Conservation (phyloP, 1,140 invertebrate genomes). For the Neodiprion lecontei region DNA sequence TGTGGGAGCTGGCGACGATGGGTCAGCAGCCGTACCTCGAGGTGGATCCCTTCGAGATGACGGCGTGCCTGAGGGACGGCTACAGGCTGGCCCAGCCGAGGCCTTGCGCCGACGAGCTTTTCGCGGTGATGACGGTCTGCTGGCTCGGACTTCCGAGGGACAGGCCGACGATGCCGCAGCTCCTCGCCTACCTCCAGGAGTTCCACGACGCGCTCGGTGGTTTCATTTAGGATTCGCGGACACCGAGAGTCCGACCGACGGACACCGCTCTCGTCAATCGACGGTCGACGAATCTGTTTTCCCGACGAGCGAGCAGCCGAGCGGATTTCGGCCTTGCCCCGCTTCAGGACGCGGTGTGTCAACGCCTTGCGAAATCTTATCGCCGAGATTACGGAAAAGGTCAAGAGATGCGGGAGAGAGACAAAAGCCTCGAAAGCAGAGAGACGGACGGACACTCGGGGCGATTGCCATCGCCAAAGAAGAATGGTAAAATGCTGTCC, state of each 20-base stretch:
- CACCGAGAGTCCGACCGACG: no score
- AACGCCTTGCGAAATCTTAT: slow-evolving; percentile 1
- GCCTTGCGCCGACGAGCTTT: slow-evolving; percentile 95
- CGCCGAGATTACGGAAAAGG: not conserved
- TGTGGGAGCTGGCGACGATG: slow-evolving; percentile 94
- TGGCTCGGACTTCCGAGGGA: slow-evolving; percentile 83
- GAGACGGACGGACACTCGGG: not conserved
- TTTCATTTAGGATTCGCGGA: slow-evolving; percentile 67
- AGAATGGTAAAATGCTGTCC: not conserved
- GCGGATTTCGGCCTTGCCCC: not conserved
- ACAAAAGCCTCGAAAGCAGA: not conserved
- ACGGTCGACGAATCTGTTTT: not conserved
- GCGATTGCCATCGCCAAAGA: not conserved
- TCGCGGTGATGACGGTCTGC: slow-evolving; percentile 90
- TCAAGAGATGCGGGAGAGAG: not conserved
- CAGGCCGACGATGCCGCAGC: slow-evolving; percentile 83
- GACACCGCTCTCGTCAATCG: no score
- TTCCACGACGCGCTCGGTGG: slow-evolving; percentile 84
- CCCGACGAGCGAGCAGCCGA: not conserved
- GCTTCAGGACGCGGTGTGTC: not conserved
- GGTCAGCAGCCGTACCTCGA: slow-evolving; percentile 88
- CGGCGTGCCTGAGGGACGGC: slow-evolving; percentile 83
- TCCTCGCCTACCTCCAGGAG: slow-evolving; percentile 86
- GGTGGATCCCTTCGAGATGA: slow-evolving; percentile 91
- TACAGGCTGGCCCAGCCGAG: slow-evolving; percentile 88